Conservation (phyloP, 2,113 vertebrate species). For the Boulengerochromis microlepis region DNA sequence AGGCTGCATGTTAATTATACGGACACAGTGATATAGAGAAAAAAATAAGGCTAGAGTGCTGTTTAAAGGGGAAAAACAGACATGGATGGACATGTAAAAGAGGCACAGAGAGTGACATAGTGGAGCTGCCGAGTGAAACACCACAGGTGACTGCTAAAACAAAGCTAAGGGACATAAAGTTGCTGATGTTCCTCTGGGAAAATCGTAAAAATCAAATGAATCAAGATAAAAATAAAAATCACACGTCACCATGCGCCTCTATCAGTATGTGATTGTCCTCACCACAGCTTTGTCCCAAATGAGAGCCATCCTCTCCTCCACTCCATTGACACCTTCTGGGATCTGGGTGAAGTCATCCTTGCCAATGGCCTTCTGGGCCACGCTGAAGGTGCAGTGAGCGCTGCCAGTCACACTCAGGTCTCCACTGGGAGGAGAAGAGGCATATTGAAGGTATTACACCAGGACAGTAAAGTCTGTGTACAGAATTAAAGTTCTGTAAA, state of each 20-base stretch:
- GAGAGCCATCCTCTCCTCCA: constrained; percentile 92
- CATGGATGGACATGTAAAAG: neutral
- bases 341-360: constrained; percentile 98
- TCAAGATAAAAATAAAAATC: neutral
- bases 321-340: constrained; percentile 92
- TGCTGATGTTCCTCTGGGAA: neutral
- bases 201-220: neutral
- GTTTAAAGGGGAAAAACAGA: neutral
- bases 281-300: constrained; percentile 99
- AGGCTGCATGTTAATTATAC: neutral
- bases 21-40: neutral
- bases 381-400: constrained; percentile 95
- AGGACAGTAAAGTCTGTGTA: neutral
- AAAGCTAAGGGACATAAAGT: neutral
- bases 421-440: constrained; percentile 68
- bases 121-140: neutral
- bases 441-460: neutral
- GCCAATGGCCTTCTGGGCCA: constrained; percentile 96
- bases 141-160: neutral
- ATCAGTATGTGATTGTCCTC: constrained; percentile 40
- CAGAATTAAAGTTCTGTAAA: neutral
- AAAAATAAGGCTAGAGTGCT: neutral
- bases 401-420: constrained; percentile 92
- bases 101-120: neutral
- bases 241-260: neutral